Conservation (phyloP, 2,888 invertebrate genomes). For the Taphrorychus bicolor region DNA sequence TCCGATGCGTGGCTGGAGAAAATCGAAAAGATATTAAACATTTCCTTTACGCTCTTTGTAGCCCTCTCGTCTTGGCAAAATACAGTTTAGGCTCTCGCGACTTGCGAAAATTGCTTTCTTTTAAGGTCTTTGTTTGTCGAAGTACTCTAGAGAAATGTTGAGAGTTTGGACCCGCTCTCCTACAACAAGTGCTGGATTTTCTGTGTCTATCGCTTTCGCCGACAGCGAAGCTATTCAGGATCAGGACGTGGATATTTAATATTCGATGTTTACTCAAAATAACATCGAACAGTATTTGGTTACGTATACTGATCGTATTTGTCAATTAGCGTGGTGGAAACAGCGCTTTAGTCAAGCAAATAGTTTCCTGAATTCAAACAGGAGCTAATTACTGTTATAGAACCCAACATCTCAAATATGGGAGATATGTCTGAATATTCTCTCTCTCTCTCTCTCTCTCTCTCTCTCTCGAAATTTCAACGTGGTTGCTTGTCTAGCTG, state of each 20-base stretch:
- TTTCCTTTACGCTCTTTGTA: slow-evolving; percentile 36
- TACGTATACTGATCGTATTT: slow-evolving; percentile 6
- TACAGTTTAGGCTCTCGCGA: slow-evolving; percentile 27
- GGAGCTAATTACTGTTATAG: neutral
- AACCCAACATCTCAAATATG: neutral
- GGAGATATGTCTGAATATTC: too few relatives aligned
- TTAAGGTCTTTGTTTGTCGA: slow-evolving; percentile 33
- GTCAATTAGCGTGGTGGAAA: slow-evolving; percentile 2
- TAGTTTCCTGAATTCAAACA: neutral
- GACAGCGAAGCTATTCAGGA: neutral
- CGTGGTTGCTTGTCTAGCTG: too few relatives aligned
- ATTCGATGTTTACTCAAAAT: neutral
- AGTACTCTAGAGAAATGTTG: slow-evolving; percentile 29
- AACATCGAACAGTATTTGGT: neutral
- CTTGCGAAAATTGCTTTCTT: slow-evolving; percentile 34
- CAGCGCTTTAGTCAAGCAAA: neutral
- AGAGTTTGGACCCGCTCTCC: neutral
- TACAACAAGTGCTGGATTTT: slow-evolving; percentile 7
- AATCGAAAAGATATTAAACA: slow-evolving; percentile 37
- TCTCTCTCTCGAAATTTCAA: too few relatives aligned
- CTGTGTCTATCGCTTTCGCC: neutral
- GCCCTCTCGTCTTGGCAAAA: slow-evolving; percentile 19
- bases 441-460: too few relatives aligned
- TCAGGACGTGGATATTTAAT: neutral
- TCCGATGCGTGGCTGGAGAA: slow-evolving; percentile 23